Evolutionary conservation across 2,888 invertebrate genomes (phyloP), one percentile per base, ranked within the genome.

Genomic region (Andricus curvator): DNA sequence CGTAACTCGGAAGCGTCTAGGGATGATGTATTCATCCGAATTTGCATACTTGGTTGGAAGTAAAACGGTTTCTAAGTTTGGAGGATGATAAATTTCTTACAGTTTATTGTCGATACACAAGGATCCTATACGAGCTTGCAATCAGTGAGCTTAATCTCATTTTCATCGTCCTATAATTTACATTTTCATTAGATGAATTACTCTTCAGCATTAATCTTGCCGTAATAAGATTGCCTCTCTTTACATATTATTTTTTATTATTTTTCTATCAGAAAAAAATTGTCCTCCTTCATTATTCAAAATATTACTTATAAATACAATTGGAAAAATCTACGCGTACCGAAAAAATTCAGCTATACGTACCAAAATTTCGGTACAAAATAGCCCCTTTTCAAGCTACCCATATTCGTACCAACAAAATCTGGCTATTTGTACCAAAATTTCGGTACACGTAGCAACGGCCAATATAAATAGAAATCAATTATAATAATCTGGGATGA

Each of bases 11-110:
- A 74, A 74, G 56, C 51, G 33, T 74, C 70, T 33, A 20, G 29
- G 33, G 33, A 74, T 74, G 70, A 74, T 74, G 70, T 13, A 70
- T 70, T 51, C 56, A 29, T 74, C 11, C 11, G 20, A 56, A 74
- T 74, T 74, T 74, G 51, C 70, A 74, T 74, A 56, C 56, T 51
- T 29, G 70, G 29, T 13, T 74, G 29, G 56, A 33, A 74, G 29
- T 74, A 33, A 74, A 74, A 74, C 29, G 51, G 20, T 74, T 74
- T 29, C 51, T 29, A 56, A 74, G 70, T 74, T 74, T 51, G 20
- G 51, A 11, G 29, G 70, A 74, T 74, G 33, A 74, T 74, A 56
- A 74, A 74, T 74, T 74, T 51, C 56, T 74, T 51, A 29, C 29
- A 51, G 51, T 56, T 74, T 74, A 74, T 74, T 51, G 56, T 33